Evolutionary conservation across 2,113 vertebrate species (phyloP).

Genomic region (Pogona vitticeps): DNA sequence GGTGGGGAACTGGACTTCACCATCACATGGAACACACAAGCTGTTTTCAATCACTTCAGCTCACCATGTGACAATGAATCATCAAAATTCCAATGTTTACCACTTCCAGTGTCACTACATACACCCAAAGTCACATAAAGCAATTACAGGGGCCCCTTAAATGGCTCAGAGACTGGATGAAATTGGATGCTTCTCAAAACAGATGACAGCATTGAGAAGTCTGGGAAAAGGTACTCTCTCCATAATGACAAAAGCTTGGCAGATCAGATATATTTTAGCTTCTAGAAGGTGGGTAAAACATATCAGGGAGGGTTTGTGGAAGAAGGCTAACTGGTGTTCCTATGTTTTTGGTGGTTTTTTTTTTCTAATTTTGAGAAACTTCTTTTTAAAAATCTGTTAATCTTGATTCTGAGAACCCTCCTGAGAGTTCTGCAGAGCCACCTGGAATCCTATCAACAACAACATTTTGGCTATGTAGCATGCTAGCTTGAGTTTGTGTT

Average conservation of each 20-base stretch:
- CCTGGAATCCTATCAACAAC: not conserved
- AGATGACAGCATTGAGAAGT: not conserved
- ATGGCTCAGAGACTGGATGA: not conserved
- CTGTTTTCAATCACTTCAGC: not conserved
- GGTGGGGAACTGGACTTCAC: not conserved
- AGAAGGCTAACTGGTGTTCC: too few species aligned
- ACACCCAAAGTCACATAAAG: not conserved
- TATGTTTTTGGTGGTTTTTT: not conserved
- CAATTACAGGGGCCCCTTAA: rapidly evolving
- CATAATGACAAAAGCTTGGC: not conserved
- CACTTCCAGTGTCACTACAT: not conserved
- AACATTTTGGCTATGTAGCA: too few species aligned
- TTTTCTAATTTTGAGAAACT: not conserved
- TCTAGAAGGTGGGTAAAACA: not conserved
- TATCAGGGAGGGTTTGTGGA: not conserved
- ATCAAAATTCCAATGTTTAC: not conserved
- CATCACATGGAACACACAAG: rapidly evolving
- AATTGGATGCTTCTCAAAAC: rapidly evolving
- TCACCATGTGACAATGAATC: not conserved
- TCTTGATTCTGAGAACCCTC: not conserved
- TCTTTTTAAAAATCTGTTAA: not conserved
- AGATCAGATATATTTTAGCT: not conserved
- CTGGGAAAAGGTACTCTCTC: not conserved
- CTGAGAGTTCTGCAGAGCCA: not conserved
- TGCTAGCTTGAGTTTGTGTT: too few species aligned